Percentiles rank a stretch among this genome's conserved stretches.
Conservation (phyloP, 2,888 invertebrate species). For the Limnephilus marmoratus region DNA sequence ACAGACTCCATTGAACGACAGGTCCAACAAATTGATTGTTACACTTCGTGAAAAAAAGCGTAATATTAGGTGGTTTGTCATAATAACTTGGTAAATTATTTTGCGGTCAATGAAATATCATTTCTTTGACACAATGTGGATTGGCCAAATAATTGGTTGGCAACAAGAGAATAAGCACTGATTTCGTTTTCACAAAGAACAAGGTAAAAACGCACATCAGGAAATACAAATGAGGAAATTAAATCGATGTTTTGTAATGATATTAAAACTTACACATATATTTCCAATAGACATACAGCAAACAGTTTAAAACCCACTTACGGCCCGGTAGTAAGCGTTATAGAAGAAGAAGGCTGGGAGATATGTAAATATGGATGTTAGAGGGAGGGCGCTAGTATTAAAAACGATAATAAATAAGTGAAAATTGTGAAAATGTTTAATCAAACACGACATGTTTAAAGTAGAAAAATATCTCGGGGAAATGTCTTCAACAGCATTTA, state of each 20-base stretch:
- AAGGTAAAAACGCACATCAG: background rate
- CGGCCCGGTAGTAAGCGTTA: too few species aligned
- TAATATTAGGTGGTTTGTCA: background rate
- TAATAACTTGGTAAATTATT: background rate
- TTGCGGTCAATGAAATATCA: background rate
- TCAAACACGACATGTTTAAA: too few species aligned
- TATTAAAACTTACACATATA: too few species aligned
- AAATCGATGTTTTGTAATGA: background rate
- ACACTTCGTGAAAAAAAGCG: background rate
- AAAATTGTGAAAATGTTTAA: too few species aligned
- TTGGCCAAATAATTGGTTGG: background rate
- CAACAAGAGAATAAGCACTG: background rate
- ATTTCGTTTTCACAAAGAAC: background rate
- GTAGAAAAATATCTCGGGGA: too few species aligned
- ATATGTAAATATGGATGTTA: too few species aligned
- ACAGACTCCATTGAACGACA: background rate
- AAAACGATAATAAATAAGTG: too few species aligned
- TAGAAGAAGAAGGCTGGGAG: too few species aligned
- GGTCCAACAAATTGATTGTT: slow-evolving; percentile 2
- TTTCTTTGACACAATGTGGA: background rate
- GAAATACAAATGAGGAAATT: background rate
- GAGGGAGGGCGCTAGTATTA: too few species aligned
- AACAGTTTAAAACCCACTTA: too few species aligned
- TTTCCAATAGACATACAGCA: too few species aligned
- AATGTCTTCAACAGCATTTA: too few species aligned